Percentiles rank a stretch among this genome's conserved stretches.
These are phyloP conservation scores for Eupsittula cactorum DNA, from an alignment of 2,113 vertebrate genomes.

Conservation along the genomic window DNA sequence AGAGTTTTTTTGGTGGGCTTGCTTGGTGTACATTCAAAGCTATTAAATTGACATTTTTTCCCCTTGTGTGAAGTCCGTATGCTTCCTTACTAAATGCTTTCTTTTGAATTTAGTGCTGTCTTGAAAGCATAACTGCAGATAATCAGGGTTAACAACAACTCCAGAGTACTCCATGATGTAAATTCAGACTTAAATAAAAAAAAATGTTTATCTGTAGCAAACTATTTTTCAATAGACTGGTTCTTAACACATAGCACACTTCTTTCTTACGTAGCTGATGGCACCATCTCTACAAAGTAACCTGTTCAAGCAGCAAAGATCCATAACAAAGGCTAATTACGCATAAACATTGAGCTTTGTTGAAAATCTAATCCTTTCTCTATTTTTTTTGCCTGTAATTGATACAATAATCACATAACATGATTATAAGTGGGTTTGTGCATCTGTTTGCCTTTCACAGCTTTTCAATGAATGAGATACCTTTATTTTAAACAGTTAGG, in stretches of 20 bases:
- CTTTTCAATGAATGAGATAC: neutral
- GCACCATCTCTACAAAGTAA: neutral
- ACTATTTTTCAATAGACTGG: neutral
- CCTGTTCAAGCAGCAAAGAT: neutral
- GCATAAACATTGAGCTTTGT: neutral
- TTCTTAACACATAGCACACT: neutral
- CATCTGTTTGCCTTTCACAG: neutral
- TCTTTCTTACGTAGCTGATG: neutral
- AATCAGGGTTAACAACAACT: neutral
- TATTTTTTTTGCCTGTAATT: neutral
- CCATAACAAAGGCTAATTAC: neutral
- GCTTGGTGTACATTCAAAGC: neutral
- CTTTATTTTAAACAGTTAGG: neutral
- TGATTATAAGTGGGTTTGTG: neutral
- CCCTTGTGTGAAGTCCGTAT: neutral
- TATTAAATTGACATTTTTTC: neutral
- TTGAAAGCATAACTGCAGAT: neutral
- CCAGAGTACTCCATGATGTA: neutral
- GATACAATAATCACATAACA: neutral
- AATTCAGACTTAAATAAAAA: neutral
- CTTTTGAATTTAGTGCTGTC: neutral
- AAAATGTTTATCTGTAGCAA: neutral
- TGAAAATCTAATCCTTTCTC: neutral
- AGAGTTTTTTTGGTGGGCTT: neutral
- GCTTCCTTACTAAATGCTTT: neutral